These are phyloP conservation scores for Rhamnusium bicolor DNA, from an alignment of 2,888 invertebrate species.

Conservation along the genomic window DNA sequence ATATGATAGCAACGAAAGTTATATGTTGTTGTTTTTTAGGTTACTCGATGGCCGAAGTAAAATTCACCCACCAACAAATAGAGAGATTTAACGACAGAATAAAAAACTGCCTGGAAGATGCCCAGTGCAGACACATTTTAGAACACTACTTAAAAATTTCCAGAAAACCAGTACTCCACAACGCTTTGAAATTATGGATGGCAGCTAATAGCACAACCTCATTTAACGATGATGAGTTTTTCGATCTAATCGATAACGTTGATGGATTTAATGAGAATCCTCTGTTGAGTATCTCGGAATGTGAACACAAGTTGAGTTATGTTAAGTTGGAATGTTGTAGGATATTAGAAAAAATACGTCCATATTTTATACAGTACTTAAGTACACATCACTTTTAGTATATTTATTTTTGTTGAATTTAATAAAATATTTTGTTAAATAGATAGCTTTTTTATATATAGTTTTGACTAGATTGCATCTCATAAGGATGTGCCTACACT, in stretches of 20 bases:
- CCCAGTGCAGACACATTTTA: slow-evolving; percentile 42
- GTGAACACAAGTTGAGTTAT: slow-evolving; percentile 54
- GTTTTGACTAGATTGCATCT: too few species aligned
- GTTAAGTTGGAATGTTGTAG: slow-evolving; percentile 60
- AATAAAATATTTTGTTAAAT: slow-evolving; percentile 24
- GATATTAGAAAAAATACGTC: slow-evolving; percentile 53
- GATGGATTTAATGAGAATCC: slow-evolving; percentile 58
- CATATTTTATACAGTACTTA: slow-evolving; percentile 56
- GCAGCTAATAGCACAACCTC: slow-evolving; percentile 46
- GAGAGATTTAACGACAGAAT: slow-evolving; percentile 58
- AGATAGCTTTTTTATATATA: too few species aligned
- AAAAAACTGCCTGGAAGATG: slow-evolving; percentile 55
- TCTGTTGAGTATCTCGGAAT: slow-evolving; percentile 55
- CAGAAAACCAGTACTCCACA: slow-evolving; percentile 43
- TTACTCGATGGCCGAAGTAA: slow-evolving; percentile 49
- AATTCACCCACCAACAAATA: slow-evolving; percentile 55
- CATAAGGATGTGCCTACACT: too few species aligned
- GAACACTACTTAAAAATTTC: slow-evolving; percentile 38
- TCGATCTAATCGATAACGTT: slow-evolving; percentile 58
- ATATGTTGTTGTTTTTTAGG: slow-evolving; percentile 35
- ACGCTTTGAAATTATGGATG: slow-evolving; percentile 56
- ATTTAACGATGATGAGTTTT: slow-evolving; percentile 54
- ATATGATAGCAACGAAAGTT: too few species aligned
- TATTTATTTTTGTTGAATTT: slow-evolving; percentile 19
- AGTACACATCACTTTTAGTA: slow-evolving; percentile 42